A percentile compares a stretch with the other conserved stretches of the same genome.
phyloP scores from a whole-genome alignment of 2,113 vertebrate genomes.

The Collichthys lucidus region DNA sequence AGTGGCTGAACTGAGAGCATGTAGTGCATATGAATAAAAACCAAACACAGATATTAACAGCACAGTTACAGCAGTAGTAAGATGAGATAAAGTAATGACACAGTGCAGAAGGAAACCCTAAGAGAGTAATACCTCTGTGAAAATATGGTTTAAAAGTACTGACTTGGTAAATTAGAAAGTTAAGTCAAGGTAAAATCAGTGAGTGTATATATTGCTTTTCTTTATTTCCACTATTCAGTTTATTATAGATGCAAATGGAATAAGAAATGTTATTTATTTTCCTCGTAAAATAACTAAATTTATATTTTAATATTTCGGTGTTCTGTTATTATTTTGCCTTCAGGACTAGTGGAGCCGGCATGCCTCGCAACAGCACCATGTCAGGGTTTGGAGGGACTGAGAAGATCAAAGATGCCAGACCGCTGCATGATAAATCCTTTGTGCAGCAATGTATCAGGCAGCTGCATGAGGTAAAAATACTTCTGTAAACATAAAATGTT shows the following conservation, averaged over 20 bases:
- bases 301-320: constrained; percentile 4
- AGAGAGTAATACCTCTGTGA: too few species aligned
- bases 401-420: constrained; percentile 95
- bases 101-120: neutral
- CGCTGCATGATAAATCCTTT: constrained; percentile 94
- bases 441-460: constrained; percentile 95
- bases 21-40: neutral
- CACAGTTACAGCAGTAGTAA: neutral
- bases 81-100: neutral
- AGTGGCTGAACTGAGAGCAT: neutral
- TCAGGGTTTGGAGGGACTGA: constrained; percentile 90
- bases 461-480: constrained; percentile 89
- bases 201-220: too few species aligned
- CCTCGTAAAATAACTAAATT: neutral
- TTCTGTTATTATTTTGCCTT: constrained; percentile 7
- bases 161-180: too few species aligned
- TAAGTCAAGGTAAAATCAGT: too few species aligned
- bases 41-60: neutral
- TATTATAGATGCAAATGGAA: too few species aligned
- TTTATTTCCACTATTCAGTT: too few species aligned
- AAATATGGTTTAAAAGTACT: too few species aligned
- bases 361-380: constrained; percentile 88
- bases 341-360: constrained; percentile 86
- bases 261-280: too few species aligned
- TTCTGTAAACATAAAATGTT: neutral